These are phyloP conservation scores for Dendrolimus punctatus DNA, from an alignment of 1,140 invertebrate species.

Conservation along the genomic window DNA sequence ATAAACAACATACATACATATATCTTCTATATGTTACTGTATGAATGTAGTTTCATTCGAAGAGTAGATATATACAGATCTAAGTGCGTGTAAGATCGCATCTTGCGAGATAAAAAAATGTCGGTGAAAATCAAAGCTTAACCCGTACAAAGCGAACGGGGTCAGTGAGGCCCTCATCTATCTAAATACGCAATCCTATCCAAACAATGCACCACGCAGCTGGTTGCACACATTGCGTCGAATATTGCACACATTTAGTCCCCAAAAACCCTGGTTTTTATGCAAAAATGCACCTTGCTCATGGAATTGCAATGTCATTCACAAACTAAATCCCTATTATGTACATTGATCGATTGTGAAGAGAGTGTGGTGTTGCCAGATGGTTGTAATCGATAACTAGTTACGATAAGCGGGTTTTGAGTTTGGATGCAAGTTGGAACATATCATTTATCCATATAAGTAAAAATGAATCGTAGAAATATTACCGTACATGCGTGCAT, in stretches of 20 bases:
- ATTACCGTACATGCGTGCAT: too few relatives aligned
- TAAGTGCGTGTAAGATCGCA: background rate
- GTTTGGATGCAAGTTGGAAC: too few relatives aligned
- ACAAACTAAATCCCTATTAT: constrained; percentile 45
- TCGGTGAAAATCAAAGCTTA: constrained; percentile 39
- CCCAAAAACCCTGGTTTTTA: constrained; percentile 39
- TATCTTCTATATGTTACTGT: too few relatives aligned
- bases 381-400: too few relatives aligned
- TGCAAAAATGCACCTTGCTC: constrained; percentile 64
- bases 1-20: too few relatives aligned
- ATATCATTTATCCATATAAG: too few relatives aligned
- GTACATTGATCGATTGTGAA: background rate
- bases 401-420: too few relatives aligned
- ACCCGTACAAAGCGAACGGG: constrained; percentile 34
- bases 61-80: too few relatives aligned
- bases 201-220: constrained; percentile 54
- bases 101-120: constrained; percentile 22
- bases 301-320: constrained; percentile 34
- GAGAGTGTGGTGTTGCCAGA: too few relatives aligned
- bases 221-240: constrained; percentile 53
- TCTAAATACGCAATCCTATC: constrained; percentile 45
- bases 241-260: constrained; percentile 26
- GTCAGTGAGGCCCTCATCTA: constrained; percentile 25
- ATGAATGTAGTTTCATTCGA: too few relatives aligned
- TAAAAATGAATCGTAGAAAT: too few relatives aligned